Base-by-base conservation (phyloP, 1,140 invertebrate genomes). In the Drosophila navojoa region DNA sequence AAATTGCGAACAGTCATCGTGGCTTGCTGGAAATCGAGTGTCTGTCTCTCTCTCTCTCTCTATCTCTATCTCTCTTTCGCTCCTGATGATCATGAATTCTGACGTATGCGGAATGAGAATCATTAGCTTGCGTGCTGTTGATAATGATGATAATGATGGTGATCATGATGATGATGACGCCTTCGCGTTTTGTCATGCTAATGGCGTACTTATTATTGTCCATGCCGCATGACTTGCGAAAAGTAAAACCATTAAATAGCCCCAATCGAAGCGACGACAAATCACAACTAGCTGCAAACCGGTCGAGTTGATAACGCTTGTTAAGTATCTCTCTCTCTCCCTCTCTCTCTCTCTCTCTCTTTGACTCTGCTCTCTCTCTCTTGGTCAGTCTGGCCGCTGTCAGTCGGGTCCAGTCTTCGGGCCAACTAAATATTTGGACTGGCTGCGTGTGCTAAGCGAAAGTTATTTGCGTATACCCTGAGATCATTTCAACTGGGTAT, bases 141-240 rank as follows among this genome's bases (percentile, higher is more conserved):
- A 15, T 44, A 10, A n/a, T 5, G 15, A 42, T n/a, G 19, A 63
- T 64, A 16, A 44, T 16, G n/a, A 9, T 38, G 32, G 6, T 32
- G 32, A 29, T 29, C 22, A 40, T 29, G 50, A 29, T 13, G 22
- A 53, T 54, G 47, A 50, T 13, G 61, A 44, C 15, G 53, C 40
- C 32, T 55, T 55, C 38, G 32, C 45, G 32, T 52, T 62, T 15
- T 50, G 45, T 52, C 64, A 77, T 57, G 40, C 44, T 62, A 70
- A 71, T 73, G 42, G 50, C 52, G 32, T 19, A 19, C 25, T n/a
- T 53, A 16, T 22, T 70, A 67, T 61, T 80, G 79, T 47, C 57
- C 62, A 89, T 38, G 68, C 73, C 25, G 77, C 84, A 87, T 87
- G 84, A 87, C 50, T 75, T 66, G 81, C 75, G 74, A 71, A 67